Base-by-base conservation (phyloP, 2,888 invertebrate species). In the Caenorhabditis japonica region DNA sequence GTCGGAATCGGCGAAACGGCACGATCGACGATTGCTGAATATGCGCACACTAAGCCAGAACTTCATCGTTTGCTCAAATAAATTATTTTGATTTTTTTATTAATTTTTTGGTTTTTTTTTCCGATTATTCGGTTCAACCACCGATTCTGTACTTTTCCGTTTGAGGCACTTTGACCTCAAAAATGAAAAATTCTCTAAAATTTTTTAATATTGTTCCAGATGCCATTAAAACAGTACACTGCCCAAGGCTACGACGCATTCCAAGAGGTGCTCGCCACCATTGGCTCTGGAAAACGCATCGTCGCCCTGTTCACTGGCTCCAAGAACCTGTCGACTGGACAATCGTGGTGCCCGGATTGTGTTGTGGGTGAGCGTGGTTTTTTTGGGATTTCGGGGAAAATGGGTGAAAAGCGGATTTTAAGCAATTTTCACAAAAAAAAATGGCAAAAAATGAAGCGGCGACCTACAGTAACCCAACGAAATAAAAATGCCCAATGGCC, bases 291-390 rank as follows among this genome's bases (percentile, higher is more conserved):
- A 8, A 59, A 69, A 41, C 56, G 76, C n/a, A 58, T 73, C 25
- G 61, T 80, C 44, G 75, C 76, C 3, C 73, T 76, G 19, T 81
- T 83, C 74, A 79, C 78, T 43, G 83, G 83, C 23, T 61, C 71
- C 36, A 74, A 74, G 30, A 38, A n/a, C 4, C 53, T 69, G 21
- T 59, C 56, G 7, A 77, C 79, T 4, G 83, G 83, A 25, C 46
- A 75, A 34, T 80, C 79, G 49, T 83, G 83, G 83, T 83, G 83
- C 46, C 82, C 83, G 30, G 83, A 83, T 69, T 83, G 83, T 69
- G 82, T 80, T 13, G 49, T 52, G n/a, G 69, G 60, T 68, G 19
- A 27, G 49, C 25, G 12, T 10, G 21, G 4, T 5, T 47, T n/a
- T 30, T 12, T n/a, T 34, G 10, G n/a, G n/a, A n/a, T n/a, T n/a